Conservation (phyloP, 1,140 invertebrate species). For the Papilio aristodemus region DNA sequence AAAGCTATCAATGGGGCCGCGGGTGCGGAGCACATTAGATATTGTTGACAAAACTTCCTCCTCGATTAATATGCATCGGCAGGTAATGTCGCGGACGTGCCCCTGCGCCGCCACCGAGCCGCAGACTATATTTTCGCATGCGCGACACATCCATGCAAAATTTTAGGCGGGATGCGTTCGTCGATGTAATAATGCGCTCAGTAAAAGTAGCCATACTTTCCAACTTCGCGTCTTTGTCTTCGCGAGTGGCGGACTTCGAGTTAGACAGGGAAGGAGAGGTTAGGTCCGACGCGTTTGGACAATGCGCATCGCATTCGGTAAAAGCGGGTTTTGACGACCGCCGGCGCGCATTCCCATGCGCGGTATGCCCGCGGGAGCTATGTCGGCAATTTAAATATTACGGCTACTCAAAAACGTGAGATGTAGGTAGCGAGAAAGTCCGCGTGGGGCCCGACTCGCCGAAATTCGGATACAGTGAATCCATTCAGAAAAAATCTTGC, state of each 20-base stretch:
- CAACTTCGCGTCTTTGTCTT: slow-evolving; percentile 61
- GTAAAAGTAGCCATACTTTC: slow-evolving; percentile 67
- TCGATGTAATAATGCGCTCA: slow-evolving; percentile 64
- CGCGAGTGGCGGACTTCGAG: slow-evolving; percentile 44
- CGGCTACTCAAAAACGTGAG: slow-evolving; percentile 77
- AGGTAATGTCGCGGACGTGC: slow-evolving; percentile 74
- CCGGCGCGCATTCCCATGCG: slow-evolving; percentile 75
- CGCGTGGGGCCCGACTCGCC: slow-evolving; percentile 67
- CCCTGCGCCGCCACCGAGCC: slow-evolving; percentile 51
- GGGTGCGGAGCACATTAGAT: slow-evolving; percentile 74
- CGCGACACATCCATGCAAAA: slow-evolving; percentile 77
- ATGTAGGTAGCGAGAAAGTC: slow-evolving; percentile 72
- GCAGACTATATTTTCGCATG: slow-evolving; percentile 68
- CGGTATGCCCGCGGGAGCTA: slow-evolving; percentile 74
- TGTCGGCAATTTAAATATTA: slow-evolving; percentile 79
- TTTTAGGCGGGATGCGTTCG: slow-evolving; percentile 78
- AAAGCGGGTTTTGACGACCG: slow-evolving; percentile 72
- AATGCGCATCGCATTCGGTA: slow-evolving; percentile 69
- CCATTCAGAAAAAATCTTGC: slow-evolving; percentile 60
- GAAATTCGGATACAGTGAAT: slow-evolving; percentile 68
- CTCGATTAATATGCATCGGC: slow-evolving; percentile 76
- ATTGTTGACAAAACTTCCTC: slow-evolving; percentile 80
- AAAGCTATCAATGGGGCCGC: slow-evolving; percentile 75
- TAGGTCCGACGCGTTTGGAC: slow-evolving; percentile 56
- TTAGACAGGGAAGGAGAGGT: slow-evolving; percentile 62